Base-by-base conservation (phyloP, 2,888 invertebrate genomes). In the Macrosiphum euphorbiae region DNA sequence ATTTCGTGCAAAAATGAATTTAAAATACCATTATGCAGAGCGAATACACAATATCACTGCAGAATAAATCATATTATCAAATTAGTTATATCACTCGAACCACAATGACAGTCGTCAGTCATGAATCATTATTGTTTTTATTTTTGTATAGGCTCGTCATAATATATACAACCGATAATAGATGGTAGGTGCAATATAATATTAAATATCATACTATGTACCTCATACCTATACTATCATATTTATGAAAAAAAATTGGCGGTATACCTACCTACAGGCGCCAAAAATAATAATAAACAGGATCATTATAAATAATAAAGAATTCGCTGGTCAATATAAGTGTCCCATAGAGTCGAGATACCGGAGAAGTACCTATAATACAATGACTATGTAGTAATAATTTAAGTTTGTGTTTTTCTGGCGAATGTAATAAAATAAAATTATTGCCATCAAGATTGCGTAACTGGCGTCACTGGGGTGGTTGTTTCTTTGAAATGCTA, bases 1-100 rank as follows among this genome's bases (percentile, higher is more conserved):
- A 35, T 90, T n/a, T 90, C 26, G 67, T 24, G 50, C 35, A 28
- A 52, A 91, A 91, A 55, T 4, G 26, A 91, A 52, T 91, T 91
- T 44, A 52, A 84, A 91, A 86, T 86, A 47, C 24, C 35, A 67
- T 20, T 78, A 35, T 20, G 20, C 20, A 35, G 20, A 20, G 7
- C 35, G 78, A 78, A 78, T n/a, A n/a, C 78, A 35, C 78, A 41
- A 58, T 58, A 58, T 78, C 35, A 78, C 13, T 35, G 78, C 20
- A 78, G 78, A 78, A 78, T 78, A 78, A 78, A 78, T 78, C 35
- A 35, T 35, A 67, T 20, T 78, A 78, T 35, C 16, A 20, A 78
- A 78, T 78, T 78, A 78, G 78, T 78, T 55, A 58, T 58, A 78
- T 35, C 78, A 35, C 35, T 35, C 35, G 35, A 78, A 5, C 78